Percentiles rank a stretch among this genome's conserved stretches.
phyloP scores from a whole-genome alignment of 1,140 invertebrate species.

The Zaprionus gabonicus region DNA sequence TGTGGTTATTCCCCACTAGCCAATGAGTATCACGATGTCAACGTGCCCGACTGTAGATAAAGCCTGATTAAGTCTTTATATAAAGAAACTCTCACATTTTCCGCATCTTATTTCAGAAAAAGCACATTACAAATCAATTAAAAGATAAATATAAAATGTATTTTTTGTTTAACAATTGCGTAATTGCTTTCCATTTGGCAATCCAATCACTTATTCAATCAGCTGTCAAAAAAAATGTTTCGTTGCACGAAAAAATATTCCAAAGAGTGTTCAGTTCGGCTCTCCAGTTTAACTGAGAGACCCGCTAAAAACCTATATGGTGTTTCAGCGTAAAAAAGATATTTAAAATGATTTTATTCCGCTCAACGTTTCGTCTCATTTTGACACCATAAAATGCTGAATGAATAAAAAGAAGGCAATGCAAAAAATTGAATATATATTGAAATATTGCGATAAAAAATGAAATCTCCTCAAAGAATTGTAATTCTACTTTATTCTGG shows the following conservation, averaged over 20 bases:
- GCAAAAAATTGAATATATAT: not conserved
- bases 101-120: no score
- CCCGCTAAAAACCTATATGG: not conserved
- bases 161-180: not conserved
- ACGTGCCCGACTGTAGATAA: no score
- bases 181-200: slow-evolving; percentile 1
- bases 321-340: not conserved
- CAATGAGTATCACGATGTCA: no score
- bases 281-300: not conserved
- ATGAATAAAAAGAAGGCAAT: not conserved
- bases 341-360: not conserved
- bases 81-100: no score
- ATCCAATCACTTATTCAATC: not conserved
- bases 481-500: no score
- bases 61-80: no score
- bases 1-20: no score
- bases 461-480: not conserved
- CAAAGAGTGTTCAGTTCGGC: not conserved
- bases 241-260: not conserved
- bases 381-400: not conserved
- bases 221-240: not conserved
- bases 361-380: not conserved
- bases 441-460: not conserved
- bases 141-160: not conserved
- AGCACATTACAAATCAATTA: not conserved